Conservation (phyloP, 2,113 vertebrate species). For the Nanorana parkeri region DNA sequence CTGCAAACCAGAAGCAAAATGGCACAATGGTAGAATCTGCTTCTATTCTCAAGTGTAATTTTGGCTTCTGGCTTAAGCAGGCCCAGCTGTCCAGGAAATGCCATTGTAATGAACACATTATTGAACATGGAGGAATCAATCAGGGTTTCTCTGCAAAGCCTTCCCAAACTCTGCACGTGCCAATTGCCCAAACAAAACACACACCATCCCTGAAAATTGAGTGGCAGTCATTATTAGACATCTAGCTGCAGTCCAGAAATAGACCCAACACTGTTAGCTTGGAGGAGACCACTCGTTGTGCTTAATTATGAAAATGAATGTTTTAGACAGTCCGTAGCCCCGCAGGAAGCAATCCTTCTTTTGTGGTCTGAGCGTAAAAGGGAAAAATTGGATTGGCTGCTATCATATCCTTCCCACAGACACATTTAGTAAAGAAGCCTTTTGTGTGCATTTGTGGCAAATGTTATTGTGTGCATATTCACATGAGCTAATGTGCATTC, state of each 20-base stretch:
- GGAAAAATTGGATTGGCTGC: no score
- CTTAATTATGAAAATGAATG: no score
- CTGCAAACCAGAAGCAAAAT: slow-evolving; percentile 30
- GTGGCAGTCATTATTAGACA: slow-evolving; percentile 26
- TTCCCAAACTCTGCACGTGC: slow-evolving; percentile 60
- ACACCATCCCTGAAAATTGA: slow-evolving; percentile 15
- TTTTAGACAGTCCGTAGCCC: not conserved
- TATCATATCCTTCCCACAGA: no score
- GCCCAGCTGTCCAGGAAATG: slow-evolving; percentile 79
- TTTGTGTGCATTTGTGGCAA: no score
- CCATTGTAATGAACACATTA: slow-evolving; percentile 71
- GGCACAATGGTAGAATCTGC: slow-evolving; percentile 59
- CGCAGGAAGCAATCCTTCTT: not conserved
- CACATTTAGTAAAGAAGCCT: no score
- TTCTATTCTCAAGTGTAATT: slow-evolving; percentile 65
- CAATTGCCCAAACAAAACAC: slow-evolving; percentile 50
- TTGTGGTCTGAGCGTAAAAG: no score
- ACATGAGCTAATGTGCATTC: no score
- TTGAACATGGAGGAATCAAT: slow-evolving; percentile 66
- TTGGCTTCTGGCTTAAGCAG: slow-evolving; percentile 67
- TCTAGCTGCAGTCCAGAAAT: not conserved
- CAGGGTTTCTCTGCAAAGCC: slow-evolving; percentile 61
- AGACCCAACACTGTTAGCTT: not conserved
- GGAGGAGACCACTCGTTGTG: not conserved
- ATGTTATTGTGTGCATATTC: no score